Evolutionary conservation across 2,113 vertebrate species (phyloP).

Genomic region (Scomber japonicus): DNA sequence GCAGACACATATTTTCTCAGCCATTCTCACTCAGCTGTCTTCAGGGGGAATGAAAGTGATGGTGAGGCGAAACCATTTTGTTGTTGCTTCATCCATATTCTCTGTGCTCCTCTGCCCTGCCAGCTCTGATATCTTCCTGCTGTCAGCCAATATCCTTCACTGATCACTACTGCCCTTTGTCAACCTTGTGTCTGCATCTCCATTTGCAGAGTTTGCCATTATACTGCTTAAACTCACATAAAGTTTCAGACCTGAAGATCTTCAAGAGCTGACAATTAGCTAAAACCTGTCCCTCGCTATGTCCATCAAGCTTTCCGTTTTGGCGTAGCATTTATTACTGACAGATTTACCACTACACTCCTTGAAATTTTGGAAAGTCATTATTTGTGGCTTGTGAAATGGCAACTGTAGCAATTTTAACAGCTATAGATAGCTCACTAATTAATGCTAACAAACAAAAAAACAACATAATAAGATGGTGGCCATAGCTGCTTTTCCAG

Average conservation of each 20-base stretch:
- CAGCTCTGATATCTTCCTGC: constrained; percentile 63
- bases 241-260: not conserved
- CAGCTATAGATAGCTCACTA: not conserved
- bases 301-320: not conserved
- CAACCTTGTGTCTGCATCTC: constrained; percentile 32
- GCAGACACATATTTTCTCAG: constrained; percentile 66
- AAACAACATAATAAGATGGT: too few relatives aligned
- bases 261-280: not conserved
- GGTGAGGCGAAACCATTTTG: constrained; percentile 78
- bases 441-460: not conserved
- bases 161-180: constrained; percentile 69
- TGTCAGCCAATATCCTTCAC: constrained; percentile 65
- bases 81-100: constrained; percentile 80
- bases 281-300: not conserved
- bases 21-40: constrained; percentile 65
- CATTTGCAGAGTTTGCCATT: constrained; percentile 9
- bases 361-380: too few relatives aligned
- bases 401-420: too few relatives aligned
- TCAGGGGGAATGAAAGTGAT: constrained; percentile 73
- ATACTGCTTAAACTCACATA: constrained; percentile 26
- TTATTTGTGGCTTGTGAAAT: too few relatives aligned
- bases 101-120: constrained; percentile 48
- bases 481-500: too few relatives aligned
- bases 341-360: not conserved
- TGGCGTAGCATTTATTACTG: not conserved